phyloP scores from a whole-genome alignment of 1,140 invertebrate species.

The Tribolium castaneum region DNA sequence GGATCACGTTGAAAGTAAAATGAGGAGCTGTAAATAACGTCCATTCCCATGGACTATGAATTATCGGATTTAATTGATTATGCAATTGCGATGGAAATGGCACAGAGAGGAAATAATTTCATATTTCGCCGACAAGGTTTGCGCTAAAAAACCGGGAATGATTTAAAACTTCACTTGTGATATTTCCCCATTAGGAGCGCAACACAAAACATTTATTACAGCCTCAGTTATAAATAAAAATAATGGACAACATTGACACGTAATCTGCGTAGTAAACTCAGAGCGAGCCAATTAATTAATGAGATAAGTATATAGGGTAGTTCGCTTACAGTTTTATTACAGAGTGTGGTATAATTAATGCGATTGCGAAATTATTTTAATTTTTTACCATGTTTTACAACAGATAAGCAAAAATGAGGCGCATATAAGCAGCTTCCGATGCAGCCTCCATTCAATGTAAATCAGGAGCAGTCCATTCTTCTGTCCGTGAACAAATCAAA shows the following conservation, averaged over 20 bases:
- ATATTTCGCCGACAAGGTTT: slow-evolving; percentile 31
- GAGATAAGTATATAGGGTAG: neutral
- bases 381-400: neutral
- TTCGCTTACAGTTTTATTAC: neutral
- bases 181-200: neutral
- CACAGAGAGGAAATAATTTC: slow-evolving; percentile 18
- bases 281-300: neutral
- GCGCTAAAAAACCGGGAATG: neutral
- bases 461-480: neutral
- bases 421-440: neutral
- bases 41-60: slow-evolving; percentile 25
- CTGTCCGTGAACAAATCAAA: neutral
- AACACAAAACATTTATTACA: neutral
- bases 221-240: neutral
- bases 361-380: neutral
- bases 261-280: neutral
- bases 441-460: neutral
- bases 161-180: neutral
- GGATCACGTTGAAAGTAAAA: slow-evolving; percentile 26
- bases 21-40: slow-evolving; percentile 28
- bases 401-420: neutral
- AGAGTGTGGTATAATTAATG: neutral
- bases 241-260: neutral
- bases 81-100: slow-evolving; percentile 27
- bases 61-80: slow-evolving; percentile 31